Conservation (phyloP, 2,888 invertebrate genomes). For the Drosophila subquinaria region DNA sequence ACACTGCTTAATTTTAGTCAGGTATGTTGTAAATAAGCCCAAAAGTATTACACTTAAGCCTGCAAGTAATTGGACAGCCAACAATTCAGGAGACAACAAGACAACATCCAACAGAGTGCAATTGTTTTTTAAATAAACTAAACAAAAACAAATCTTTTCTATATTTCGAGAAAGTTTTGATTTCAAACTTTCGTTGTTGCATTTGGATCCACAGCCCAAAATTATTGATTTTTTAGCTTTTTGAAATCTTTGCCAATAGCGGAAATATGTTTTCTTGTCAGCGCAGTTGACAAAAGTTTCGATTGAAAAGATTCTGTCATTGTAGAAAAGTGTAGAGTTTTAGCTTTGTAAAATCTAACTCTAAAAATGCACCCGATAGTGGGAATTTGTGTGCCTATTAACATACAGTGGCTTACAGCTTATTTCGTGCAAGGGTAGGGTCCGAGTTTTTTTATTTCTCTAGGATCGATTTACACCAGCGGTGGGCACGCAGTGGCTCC, state of each 20-base stretch:
- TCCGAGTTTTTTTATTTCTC: too few species aligned
- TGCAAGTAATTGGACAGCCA: slow-evolving; percentile 19
- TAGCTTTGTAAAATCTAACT: too few species aligned
- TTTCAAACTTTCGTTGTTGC: background rate
- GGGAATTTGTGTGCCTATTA: too few species aligned
- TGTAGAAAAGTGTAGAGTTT: background rate
- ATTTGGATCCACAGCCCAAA: background rate
- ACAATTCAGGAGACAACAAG: slow-evolving; percentile 3
- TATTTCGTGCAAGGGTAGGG: too few species aligned
- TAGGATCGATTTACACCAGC: too few species aligned
- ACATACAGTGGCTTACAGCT: too few species aligned
- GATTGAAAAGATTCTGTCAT: background rate
- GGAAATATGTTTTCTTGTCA: background rate
- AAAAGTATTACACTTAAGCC: slow-evolving; percentile 29
- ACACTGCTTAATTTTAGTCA: slow-evolving; percentile 48
- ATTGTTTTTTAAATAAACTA: background rate
- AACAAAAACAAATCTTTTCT: background rate
- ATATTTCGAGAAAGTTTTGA: background rate
- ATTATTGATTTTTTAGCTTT: background rate
- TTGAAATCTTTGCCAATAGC: background rate
- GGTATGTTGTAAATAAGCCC: slow-evolving; percentile 26
- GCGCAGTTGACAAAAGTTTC: background rate
- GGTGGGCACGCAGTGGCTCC: too few species aligned
- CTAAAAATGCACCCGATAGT: too few species aligned
- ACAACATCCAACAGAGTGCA: background rate